phyloP scores from a whole-genome alignment of 2,797 vertebrate species.

The Tragopan temminckii region DNA sequence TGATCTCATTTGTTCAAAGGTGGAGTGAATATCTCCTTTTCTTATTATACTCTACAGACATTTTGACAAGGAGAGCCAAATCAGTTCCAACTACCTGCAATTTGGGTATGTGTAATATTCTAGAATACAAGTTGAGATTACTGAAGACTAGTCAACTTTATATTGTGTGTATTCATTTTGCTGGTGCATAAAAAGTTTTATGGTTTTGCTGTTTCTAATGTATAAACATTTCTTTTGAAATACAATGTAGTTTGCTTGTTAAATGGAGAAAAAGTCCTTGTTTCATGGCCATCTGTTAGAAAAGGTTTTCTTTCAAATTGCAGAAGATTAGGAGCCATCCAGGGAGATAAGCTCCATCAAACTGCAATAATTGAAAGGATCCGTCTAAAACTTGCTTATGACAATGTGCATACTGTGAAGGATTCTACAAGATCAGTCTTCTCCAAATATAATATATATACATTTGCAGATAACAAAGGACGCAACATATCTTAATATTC shows the following conservation, averaged over 20 bases:
- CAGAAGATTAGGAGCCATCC: not conserved
- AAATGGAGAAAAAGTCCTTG: not conserved
- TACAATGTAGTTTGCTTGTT: not conserved
- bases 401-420: not conserved
- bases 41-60: not conserved
- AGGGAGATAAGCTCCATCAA: not conserved
- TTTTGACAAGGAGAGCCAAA: conserved; percentile 51
- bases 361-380: not conserved
- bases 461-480: not conserved
- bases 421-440: not conserved
- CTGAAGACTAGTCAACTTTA: conserved; percentile 16
- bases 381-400: not conserved
- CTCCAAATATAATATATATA: not conserved
- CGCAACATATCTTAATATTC: not conserved
- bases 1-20: conserved; percentile 54
- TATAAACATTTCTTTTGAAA: conserved; percentile 9
- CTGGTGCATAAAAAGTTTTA: conserved; percentile 2
- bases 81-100: conserved; percentile 62
- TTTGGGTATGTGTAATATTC: conserved; percentile 49
- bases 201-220: conserved; percentile 21
- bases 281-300: not conserved
- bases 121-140: conserved; percentile 31
- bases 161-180: conserved; percentile 7
- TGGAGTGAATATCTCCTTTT: conserved; percentile 3
- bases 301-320: not conserved